These are phyloP conservation scores for Camelus dromedarius DNA, from an alignment of 2,113 vertebrate genomes.

Conservation along the genomic window DNA sequence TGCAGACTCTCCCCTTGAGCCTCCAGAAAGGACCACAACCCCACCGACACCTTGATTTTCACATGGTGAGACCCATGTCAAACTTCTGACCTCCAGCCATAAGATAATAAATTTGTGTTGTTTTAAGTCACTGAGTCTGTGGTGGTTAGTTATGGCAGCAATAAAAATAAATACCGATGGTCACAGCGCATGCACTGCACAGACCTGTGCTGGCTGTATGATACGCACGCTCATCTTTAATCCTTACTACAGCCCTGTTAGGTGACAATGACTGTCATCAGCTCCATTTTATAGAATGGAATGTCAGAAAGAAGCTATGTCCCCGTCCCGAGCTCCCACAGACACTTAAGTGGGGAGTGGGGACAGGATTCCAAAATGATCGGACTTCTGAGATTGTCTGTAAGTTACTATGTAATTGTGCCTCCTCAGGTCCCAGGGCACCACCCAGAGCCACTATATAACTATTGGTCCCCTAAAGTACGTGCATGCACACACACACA, in stretches of 20 bases:
- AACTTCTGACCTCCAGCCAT: no score
- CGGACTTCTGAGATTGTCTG: background rate
- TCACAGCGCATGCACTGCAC: accelerated
- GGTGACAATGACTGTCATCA: background rate
- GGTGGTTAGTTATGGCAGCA: background rate
- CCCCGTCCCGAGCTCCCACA: background rate
- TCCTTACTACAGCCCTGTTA: background rate
- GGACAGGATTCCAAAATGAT: background rate
- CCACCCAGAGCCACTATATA: background rate
- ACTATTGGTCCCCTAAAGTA: background rate
- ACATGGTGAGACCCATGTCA: no score
- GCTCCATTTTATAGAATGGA: background rate
- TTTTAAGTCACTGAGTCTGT: no score
- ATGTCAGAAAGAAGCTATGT: background rate
- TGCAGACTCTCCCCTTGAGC: no score
- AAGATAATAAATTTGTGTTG: no score
- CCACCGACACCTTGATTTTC: no score
- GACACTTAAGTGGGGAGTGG: background rate
- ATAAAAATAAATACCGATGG: background rate
- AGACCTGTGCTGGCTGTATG: background rate
- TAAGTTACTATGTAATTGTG: background rate
- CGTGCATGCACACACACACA: background rate
- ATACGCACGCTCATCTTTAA: background rate
- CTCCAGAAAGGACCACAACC: no score
- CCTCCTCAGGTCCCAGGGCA: background rate